A percentile compares a stretch with the other conserved stretches of the same genome.
Conservation (phyloP, 2,888 invertebrate species). For the Matsumyia berberina region DNA sequence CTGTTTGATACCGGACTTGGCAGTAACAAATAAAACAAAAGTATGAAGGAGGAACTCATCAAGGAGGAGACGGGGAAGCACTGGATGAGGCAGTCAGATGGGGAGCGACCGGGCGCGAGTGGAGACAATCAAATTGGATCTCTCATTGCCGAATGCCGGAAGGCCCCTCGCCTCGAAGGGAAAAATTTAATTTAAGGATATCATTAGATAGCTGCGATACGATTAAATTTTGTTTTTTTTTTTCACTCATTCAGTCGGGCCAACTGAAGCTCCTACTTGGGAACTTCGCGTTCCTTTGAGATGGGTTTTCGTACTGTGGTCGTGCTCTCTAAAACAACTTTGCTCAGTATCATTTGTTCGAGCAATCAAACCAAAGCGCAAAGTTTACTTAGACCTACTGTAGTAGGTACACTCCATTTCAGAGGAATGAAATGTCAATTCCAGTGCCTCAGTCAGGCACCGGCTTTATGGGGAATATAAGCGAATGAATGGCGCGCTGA, state of each 20-base stretch:
- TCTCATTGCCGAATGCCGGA: slow-evolving; percentile 1
- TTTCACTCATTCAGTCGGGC: not conserved
- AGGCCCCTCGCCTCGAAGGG: slow-evolving; percentile 11
- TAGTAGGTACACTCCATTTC: not conserved
- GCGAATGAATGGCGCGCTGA: too few species aligned
- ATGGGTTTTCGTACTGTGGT: not conserved
- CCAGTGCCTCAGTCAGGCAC: too few species aligned
- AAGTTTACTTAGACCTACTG: too few species aligned
- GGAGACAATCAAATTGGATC: slow-evolving; percentile 19
- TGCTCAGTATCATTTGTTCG: not conserved
- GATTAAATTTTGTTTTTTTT: slow-evolving; percentile 38
- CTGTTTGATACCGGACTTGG: slow-evolving; percentile 18
- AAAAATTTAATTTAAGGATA: slow-evolving; percentile 41
- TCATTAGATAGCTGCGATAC: slow-evolving; percentile 42
- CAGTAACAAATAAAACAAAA: slow-evolving; percentile 37
- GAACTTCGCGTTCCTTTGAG: not conserved
- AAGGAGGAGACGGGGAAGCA: too few species aligned
- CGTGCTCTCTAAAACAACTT: not conserved
- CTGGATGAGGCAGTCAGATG: not conserved
- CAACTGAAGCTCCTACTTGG: not conserved
- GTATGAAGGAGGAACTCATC: not conserved
- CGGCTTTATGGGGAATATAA: too few species aligned
- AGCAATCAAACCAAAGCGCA: too few species aligned
- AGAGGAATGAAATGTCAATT: not conserved
- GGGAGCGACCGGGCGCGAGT: too few species aligned